Evolutionary conservation across 2,888 invertebrate genomes (phyloP).

Genomic region (Leistus spinibarbis): DNA sequence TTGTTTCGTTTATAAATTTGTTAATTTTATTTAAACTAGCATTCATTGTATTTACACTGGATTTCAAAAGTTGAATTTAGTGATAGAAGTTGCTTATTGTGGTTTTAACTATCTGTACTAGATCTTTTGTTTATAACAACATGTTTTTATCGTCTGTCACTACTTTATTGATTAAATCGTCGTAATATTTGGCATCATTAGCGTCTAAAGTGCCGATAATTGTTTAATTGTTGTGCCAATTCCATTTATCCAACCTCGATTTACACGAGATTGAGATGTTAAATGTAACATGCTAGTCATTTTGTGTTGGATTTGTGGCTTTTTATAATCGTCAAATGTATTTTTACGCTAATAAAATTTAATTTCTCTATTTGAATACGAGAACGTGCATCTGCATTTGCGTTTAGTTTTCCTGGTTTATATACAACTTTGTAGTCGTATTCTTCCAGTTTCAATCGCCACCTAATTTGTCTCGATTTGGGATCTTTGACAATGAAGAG

Average conservation of each 20-base stretch:
- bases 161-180: neutral
- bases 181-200: neutral
- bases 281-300: neutral
- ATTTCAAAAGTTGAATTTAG: neutral
- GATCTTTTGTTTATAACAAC: neutral
- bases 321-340: neutral
- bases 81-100: neutral
- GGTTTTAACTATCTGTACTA: neutral
- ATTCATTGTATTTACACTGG: neutral
- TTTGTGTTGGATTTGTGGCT: neutral
- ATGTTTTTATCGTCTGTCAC: neutral
- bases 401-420: conserved; percentile 45
- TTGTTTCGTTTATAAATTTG: neutral
- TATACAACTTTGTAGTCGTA: conserved; percentile 46
- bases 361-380: conserved; percentile 21
- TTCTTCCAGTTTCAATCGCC: conserved; percentile 47
- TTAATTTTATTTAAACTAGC: neutral
- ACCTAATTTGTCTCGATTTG: conserved; percentile 45
- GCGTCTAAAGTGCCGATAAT: neutral
- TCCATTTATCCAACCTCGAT: neutral
- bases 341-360: neutral
- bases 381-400: conserved; percentile 44
- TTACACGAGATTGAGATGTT: too few species aligned
- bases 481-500: conserved; percentile 46
- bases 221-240: neutral